Conservation (phyloP, 2,797 vertebrate species). For the Chrysocyon brachyurus region DNA sequence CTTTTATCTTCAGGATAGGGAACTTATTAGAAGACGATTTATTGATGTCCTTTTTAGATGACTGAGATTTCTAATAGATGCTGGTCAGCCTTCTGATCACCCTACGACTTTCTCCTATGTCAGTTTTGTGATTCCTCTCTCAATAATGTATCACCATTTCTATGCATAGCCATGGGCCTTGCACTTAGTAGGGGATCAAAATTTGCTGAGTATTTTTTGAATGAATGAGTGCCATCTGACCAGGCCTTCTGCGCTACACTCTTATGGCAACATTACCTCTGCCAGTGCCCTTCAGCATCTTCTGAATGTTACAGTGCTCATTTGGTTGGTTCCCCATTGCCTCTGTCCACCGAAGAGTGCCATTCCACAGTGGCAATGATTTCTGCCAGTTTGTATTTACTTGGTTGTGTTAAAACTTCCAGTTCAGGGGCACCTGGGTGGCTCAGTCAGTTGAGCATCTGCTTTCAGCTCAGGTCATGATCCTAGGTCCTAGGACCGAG, state of each 20-base stretch:
- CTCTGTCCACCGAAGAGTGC: neutral
- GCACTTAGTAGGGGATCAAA: neutral
- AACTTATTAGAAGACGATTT: slow-evolving; percentile 20
- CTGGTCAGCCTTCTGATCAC: neutral
- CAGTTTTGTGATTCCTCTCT: neutral
- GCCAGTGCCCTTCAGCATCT: neutral
- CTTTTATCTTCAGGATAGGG: slow-evolving; percentile 51
- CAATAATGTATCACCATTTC: neutral
- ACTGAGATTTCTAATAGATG: slow-evolving; percentile 5
- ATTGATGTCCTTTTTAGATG: neutral
- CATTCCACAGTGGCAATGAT: neutral
- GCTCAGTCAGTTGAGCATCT: neutral
- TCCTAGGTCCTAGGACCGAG: neutral
- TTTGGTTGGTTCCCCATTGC: neutral
- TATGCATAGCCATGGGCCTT: neutral
- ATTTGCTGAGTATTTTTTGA: slow-evolving; percentile 15
- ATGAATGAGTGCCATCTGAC: neutral
- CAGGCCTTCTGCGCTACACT: neutral
- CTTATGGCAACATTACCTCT: neutral
- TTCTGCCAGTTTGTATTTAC: neutral
- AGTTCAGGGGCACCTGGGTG: neutral
- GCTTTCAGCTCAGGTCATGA: neutral
- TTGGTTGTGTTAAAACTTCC: neutral
- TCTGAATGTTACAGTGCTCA: neutral
- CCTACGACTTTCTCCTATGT: neutral